A percentile compares a stretch with the other conserved stretches of the same genome.
Evolutionary conservation across 2,113 vertebrate species (phyloP).

Genomic region (Noturus placidus): DNA sequence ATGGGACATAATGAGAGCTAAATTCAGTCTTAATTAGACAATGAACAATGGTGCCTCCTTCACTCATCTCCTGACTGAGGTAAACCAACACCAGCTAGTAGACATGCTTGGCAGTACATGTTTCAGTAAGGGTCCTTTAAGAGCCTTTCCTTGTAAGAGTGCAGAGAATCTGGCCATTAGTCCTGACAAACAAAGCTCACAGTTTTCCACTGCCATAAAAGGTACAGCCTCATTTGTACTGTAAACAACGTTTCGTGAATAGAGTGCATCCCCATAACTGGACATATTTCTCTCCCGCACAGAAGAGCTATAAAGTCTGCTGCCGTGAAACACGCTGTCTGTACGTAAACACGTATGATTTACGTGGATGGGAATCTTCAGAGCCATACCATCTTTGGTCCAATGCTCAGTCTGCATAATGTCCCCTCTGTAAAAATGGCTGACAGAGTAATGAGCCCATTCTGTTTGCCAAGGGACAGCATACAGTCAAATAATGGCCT

Average conservation of each 20-base stretch:
- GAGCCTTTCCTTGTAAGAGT: slow-evolving; percentile 23
- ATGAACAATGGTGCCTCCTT: not conserved
- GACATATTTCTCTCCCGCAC: not conserved
- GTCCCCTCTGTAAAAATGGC: slow-evolving; percentile 25
- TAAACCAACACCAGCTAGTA: slow-evolving; percentile 21
- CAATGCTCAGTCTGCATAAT: slow-evolving; percentile 21
- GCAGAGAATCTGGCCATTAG: slow-evolving; percentile 24
- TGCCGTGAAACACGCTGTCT: slow-evolving; percentile 12
- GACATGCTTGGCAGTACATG: slow-evolving; percentile 40
- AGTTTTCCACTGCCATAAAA: slow-evolving; percentile 24
- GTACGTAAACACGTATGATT: slow-evolving; percentile 20
- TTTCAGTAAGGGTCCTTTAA: slow-evolving; percentile 14
- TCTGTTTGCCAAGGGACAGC: not conserved
- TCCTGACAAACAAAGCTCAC: slow-evolving; percentile 38
- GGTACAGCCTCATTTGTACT: slow-evolving; percentile 20
- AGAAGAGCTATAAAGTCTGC: slow-evolving; percentile 12
- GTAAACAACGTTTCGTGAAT: slow-evolving; percentile 45
- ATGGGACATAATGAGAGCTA: slow-evolving; percentile 27
- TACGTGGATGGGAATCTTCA: slow-evolving; percentile 9
- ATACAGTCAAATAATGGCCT: slow-evolving; percentile 27
- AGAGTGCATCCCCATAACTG: slow-evolving; percentile 14
- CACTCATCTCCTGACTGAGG: slow-evolving; percentile 1
- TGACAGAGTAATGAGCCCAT: slow-evolving; percentile 11
- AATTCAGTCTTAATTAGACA: slow-evolving; percentile 17
- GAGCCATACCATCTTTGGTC: slow-evolving; percentile 18